These are phyloP conservation scores for Ctenodactylus gundi DNA, from an alignment of 2,113 vertebrate genomes.

Conservation along the genomic window DNA sequence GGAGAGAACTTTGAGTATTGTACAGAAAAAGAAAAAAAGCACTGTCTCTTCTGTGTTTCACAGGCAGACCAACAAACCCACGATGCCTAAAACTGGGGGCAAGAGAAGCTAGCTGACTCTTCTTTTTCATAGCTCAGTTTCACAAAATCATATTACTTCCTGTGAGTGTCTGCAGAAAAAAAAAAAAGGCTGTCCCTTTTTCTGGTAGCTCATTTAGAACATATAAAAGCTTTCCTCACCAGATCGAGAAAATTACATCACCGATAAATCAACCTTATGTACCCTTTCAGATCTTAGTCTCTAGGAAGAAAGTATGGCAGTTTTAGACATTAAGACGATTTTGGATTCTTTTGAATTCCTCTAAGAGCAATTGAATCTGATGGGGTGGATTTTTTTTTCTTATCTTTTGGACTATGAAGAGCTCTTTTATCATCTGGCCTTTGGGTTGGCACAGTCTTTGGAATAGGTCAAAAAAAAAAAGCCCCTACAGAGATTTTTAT, in stretches of 20 bases:
- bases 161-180: neutral
- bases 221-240: constrained; percentile 56
- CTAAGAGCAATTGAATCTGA: constrained; percentile 56
- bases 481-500: constrained; percentile 64
- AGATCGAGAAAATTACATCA: constrained; percentile 51
- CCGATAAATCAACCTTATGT: constrained; percentile 48
- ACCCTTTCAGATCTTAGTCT: neutral
- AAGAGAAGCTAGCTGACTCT: neutral
- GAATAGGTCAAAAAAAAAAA: constrained; percentile 70
- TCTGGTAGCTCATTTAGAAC: constrained; percentile 52
- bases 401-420: constrained; percentile 51
- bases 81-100: neutral
- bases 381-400: constrained; percentile 24
- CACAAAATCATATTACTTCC: neutral
- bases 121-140: neutral
- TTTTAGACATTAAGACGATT: constrained; percentile 64
- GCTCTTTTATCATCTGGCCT: constrained; percentile 49
- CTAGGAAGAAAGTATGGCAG: constrained; percentile 45
- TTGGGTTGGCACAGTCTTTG: constrained; percentile 55
- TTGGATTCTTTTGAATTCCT: constrained; percentile 62
- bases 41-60: neutral
- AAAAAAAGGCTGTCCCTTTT: neutral
- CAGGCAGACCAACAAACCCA: neutral
- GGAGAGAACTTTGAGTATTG: neutral
- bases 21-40: neutral